Evolutionary conservation across 2,888 invertebrate genomes (phyloP).

Genomic region (Hartigia nigra): DNA sequence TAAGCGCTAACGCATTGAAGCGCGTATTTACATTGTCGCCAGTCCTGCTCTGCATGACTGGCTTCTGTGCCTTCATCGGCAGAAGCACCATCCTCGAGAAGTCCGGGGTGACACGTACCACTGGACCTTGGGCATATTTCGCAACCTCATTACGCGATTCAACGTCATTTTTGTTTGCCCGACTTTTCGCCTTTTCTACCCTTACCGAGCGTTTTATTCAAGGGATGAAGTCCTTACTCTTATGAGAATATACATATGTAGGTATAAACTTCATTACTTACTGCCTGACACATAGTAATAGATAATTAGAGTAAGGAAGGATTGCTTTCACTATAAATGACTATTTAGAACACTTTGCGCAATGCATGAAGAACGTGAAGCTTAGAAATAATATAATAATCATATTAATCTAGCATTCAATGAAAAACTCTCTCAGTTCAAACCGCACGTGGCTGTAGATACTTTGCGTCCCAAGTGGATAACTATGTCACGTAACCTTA

Average conservation of each 20-base stretch:
- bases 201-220: background rate
- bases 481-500: background rate
- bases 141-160: background rate
- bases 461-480: background rate
- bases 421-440: background rate
- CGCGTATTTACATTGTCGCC: slow-evolving; percentile 5
- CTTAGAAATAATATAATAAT: background rate
- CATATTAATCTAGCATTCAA: background rate
- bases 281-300: too few relatives aligned
- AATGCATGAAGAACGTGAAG: background rate
- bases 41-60: background rate
- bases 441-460: background rate
- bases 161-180: background rate
- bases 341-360: background rate
- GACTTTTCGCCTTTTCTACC: background rate
- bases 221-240: background rate
- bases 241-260: background rate
- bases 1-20: background rate
- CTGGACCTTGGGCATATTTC: background rate
- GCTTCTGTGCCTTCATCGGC: background rate
- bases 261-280: too few relatives aligned
- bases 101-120: background rate
- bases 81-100: background rate
- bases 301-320: too few relatives aligned
- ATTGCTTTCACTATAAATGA: too few relatives aligned